Evolutionary conservation across 2,797 vertebrate genomes (phyloP).

Genomic region (Labeo calbasu): DNA sequence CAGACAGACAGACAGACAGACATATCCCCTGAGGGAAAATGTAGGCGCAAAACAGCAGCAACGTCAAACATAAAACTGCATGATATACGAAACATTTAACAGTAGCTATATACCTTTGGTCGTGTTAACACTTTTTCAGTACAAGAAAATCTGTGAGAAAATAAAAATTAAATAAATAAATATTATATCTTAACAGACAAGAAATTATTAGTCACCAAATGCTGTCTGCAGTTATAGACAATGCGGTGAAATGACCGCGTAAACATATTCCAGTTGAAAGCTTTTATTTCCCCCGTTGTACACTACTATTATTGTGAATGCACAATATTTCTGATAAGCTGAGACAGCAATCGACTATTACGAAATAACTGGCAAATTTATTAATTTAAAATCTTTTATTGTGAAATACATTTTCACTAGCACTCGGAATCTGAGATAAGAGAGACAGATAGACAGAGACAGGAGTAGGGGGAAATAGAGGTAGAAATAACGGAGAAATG

Average conservation of each 20-base stretch:
- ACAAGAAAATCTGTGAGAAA: not conserved
- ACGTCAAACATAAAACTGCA: not conserved
- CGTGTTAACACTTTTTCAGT: constrained; percentile 7
- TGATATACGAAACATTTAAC: not conserved
- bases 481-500: not conserved
- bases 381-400: not conserved
- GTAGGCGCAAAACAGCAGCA: not conserved
- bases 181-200: constrained; percentile 3
- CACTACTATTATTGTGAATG: not conserved
- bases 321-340: constrained; percentile 36
- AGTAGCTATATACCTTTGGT: not conserved
- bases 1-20: not conserved
- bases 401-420: not conserved
- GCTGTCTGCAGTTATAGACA: not conserved
- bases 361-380: constrained; percentile 14
- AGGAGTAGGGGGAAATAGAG: not conserved
- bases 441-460: not conserved
- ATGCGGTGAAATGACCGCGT: not conserved
- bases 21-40: not conserved
- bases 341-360: not conserved
- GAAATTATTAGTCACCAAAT: not conserved
- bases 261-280: not conserved
- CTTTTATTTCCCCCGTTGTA: not conserved
- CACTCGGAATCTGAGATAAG: not conserved
- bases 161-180: not conserved